phyloP scores from a whole-genome alignment of 2,113 vertebrate species.

The Clarias macrocephalus region DNA sequence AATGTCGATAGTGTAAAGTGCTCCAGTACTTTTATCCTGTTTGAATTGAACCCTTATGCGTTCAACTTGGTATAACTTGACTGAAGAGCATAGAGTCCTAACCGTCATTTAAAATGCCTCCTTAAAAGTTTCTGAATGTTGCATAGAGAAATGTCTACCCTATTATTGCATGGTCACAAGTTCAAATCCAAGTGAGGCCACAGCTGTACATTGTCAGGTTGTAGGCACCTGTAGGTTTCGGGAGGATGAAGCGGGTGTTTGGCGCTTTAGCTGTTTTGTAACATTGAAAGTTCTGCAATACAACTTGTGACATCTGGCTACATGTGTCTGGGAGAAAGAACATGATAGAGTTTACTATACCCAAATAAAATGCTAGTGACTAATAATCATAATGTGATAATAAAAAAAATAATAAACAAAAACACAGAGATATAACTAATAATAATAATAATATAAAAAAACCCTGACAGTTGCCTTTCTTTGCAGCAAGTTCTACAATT shows the following conservation, averaged over 20 bases:
- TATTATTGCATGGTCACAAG: neutral
- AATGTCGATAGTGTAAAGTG: conserved; percentile 18
- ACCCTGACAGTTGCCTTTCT: too few relatives aligned
- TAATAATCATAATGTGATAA: too few relatives aligned
- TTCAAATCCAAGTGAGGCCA: neutral
- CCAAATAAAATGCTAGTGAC: neutral
- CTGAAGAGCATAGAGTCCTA: neutral
- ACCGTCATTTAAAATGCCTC: neutral
- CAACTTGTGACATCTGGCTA: neutral
- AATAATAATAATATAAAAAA: too few relatives aligned
- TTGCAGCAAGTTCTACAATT: too few relatives aligned
- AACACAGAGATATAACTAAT: too few relatives aligned
- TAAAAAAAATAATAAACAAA: too few relatives aligned
- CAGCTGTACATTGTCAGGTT: neutral
- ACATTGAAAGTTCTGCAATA: neutral
- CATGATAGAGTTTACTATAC: neutral
- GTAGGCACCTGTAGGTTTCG: neutral
- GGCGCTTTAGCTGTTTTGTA: neutral
- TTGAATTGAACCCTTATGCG: neutral
- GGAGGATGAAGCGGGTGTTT: neutral
- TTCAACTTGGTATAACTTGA: neutral
- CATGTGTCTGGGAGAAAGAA: neutral
- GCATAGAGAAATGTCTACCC: neutral
- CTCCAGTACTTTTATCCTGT: conserved; percentile 3
- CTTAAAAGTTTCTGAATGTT: neutral